Evolutionary conservation across 1,140 invertebrate genomes (phyloP).

Genomic region (Bombus vancouverensis): DNA sequence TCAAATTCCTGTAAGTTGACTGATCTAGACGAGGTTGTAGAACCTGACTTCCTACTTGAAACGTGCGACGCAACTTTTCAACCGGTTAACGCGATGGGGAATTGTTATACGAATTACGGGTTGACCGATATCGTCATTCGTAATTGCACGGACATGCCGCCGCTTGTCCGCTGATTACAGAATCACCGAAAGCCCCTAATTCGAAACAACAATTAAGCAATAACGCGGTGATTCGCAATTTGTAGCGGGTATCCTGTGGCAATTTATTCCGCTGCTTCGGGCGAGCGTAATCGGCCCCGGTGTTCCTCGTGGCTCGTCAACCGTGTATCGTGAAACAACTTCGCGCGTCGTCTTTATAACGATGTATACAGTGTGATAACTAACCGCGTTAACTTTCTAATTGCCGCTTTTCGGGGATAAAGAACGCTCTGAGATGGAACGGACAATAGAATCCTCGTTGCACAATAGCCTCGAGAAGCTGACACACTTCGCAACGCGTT

Average conservation of each 20-base stretch:
- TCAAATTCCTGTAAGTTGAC: neutral
- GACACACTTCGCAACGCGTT: no score
- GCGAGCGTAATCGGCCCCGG: neutral
- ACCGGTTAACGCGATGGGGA: neutral
- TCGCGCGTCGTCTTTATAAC: neutral
- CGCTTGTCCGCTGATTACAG: neutral
- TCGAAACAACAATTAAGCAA: conserved; percentile 22
- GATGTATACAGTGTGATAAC: neutral
- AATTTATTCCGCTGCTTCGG: conserved; percentile 4
- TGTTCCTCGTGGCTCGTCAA: conserved; percentile 5
- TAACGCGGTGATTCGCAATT: conserved; percentile 6
- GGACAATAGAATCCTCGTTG: neutral
- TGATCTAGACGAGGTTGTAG: neutral
- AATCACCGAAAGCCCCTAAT: neutral
- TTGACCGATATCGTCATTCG: neutral
- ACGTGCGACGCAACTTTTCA: neutral
- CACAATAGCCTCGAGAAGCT: neutral
- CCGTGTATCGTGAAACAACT: conserved; percentile 1
- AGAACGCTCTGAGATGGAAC: neutral
- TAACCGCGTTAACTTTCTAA: conserved; percentile 18
- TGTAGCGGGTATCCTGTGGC: neutral
- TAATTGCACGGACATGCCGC: neutral
- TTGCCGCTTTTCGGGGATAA: conserved; percentile 2
- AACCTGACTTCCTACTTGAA: neutral
- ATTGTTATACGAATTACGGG: neutral